Conservation (phyloP, 2,113 vertebrate species). For the Bolborhynchus lineola region DNA sequence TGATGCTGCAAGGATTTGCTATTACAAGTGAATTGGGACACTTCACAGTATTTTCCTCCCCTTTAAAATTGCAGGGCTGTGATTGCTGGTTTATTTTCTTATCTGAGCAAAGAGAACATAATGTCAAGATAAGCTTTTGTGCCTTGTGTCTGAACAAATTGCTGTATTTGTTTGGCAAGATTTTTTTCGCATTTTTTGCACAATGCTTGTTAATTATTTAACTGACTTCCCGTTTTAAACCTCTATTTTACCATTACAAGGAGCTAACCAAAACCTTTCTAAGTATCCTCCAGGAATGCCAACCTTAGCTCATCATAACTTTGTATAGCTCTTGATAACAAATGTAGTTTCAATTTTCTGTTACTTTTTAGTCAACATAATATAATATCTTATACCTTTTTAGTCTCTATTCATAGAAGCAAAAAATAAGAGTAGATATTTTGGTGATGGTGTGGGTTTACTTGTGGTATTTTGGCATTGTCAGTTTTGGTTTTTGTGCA, state of each 20-base stretch:
- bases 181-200: neutral
- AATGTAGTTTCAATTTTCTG: neutral
- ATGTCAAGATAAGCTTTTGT: conserved; percentile 22
- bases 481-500: neutral
- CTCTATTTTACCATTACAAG: neutral
- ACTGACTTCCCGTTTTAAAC: neutral
- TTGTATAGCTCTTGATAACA: neutral
- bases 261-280: neutral
- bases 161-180: neutral
- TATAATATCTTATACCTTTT: accelerated
- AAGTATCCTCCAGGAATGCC: neutral
- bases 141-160: neutral
- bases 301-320: neutral
- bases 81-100: neutral
- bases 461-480: neutral
- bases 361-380: neutral
- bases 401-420: neutral
- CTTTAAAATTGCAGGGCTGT: conserved; percentile 11
- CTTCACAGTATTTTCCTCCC: neutral
- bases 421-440: neutral
- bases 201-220: neutral
- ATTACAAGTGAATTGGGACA: conserved; percentile 41
- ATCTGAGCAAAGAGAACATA: neutral
- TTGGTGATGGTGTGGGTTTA: neutral
- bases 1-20: conserved; percentile 55